Evolutionary conservation across 2,797 vertebrate genomes (phyloP), one percentile per base, ranked within the genome.

Genomic region (Tokudaia muenninki): DNA sequence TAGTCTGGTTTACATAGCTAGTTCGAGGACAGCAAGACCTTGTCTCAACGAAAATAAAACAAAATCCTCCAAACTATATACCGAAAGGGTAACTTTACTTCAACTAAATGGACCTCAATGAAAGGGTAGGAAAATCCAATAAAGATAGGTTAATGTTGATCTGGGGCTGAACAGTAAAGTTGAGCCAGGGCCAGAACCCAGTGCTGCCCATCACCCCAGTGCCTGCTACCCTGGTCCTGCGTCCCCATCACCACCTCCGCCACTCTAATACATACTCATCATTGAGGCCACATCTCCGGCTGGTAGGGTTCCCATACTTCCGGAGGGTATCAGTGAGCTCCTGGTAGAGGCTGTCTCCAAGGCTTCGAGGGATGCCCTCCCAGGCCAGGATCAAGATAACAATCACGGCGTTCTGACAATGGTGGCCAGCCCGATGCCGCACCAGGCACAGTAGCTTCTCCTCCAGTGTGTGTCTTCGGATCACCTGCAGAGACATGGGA

Each of bases 401-500:
- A 94, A 99, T 99, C 98, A 99, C 99, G 0, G 99, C 99, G 0
- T 99, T 99, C 97, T 98, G 99, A 98, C 99, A 99, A 98, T 99
- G 99, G 98, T 99, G 99, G 77, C 99, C 99, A 0, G 99, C 98
- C 0, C 99, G 99, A n/a, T 99, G 99, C 22, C 99, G 99, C 88
- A 99, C 99, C 98, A 99, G 97, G 97, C 99, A 99, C 92, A 99
- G 98, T 91, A 99, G 98, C 97, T 99, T 99, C 98, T 99, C 99
- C 78, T 99, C 99, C 83, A 99, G 98, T 37, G 99, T 99, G 97
- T 99, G 90, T 72, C 99, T 99, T 34, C 99, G 99, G 96, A 99
- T 99, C 98, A 99, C 99, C 99, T 99, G 98, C 29, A n/a, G 74
- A 83, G 52, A 55, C 1, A 13, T 0, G 3, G 74, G 55, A 67